A percentile compares a stretch with the other conserved stretches of the same genome.
Conservation (phyloP, 2,888 invertebrate species). For the Peribatodes rhomboidaria region DNA sequence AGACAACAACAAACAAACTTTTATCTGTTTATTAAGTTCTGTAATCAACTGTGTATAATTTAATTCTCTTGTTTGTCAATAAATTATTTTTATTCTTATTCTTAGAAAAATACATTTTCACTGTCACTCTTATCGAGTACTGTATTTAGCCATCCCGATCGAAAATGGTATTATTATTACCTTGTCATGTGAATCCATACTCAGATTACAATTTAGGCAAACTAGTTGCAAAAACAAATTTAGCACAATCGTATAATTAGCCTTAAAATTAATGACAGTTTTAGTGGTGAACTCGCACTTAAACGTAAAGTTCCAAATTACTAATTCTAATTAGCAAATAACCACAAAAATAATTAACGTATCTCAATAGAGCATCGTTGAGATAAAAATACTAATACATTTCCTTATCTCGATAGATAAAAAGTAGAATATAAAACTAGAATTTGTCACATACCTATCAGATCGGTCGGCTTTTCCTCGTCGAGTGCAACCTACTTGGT, state of each 20-base stretch:
- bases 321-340: background rate
- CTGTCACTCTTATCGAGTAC: too few relatives aligned
- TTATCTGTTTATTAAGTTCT: too few relatives aligned
- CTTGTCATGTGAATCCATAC: too few relatives aligned
- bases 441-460: background rate
- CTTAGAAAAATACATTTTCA: too few relatives aligned
- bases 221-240: background rate
- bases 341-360: background rate
- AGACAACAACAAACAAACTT: too few relatives aligned
- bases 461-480: background rate
- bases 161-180: too few relatives aligned
- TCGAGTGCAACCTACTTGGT: background rate
- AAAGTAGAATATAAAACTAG: background rate
- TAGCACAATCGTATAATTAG: background rate
- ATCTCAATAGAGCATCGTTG: background rate
- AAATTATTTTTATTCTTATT: too few relatives aligned
- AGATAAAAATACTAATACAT: conserved; percentile 8
- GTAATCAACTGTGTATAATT: too few relatives aligned
- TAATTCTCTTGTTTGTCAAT: too few relatives aligned
- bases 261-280: background rate
- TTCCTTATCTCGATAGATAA: conserved; percentile 10
- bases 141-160: too few relatives aligned
- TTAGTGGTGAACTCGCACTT: background rate
- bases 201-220: background rate
- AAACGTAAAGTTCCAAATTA: background rate